phyloP scores from a whole-genome alignment of 35 echinoderm and acorn worm species.

The Acanthaster planci region DNA sequence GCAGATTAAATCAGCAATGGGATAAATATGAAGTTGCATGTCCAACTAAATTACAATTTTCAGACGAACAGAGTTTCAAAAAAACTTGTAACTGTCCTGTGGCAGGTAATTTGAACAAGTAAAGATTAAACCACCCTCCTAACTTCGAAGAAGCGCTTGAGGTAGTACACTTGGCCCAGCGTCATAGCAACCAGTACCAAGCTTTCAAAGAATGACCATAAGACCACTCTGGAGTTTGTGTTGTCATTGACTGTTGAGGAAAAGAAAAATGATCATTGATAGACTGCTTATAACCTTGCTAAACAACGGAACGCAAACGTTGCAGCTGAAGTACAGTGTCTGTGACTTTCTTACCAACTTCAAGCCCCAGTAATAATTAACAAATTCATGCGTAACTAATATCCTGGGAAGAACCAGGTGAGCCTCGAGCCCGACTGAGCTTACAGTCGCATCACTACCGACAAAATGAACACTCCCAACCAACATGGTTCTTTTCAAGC shows the following conservation, averaged over 20 bases:
- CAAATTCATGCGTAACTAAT: background rate
- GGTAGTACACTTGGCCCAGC: constrained; percentile 94
- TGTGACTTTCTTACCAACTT: too few relatives aligned
- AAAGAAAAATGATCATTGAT: constrained; percentile 32
- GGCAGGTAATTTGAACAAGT: background rate
- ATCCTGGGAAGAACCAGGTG: too few relatives aligned
- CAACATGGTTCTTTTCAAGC: too few relatives aligned
- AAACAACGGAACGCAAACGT: background rate
- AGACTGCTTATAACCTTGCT: background rate
- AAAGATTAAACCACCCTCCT: constrained; percentile 82
- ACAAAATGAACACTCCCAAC: too few relatives aligned
- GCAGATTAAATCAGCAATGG: too few relatives aligned
- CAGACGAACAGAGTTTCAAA: too few relatives aligned
- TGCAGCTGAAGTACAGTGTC: background rate
- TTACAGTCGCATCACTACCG: too few relatives aligned
- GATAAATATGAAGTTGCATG: too few relatives aligned
- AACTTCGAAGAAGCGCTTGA: constrained; percentile 99
- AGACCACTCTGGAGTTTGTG: constrained; percentile 96
- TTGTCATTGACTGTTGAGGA: constrained; percentile 92
- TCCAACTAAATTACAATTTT: too few relatives aligned
- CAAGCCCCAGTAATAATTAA: background rate
- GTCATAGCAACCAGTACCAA: constrained; percentile 98
- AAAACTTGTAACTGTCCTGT: background rate
- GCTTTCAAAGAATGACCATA: constrained; percentile 99
- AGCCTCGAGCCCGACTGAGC: too few relatives aligned